phyloP scores from a whole-genome alignment of 23 tunicate genomes.

The Clavelina lepadiformis region DNA sequence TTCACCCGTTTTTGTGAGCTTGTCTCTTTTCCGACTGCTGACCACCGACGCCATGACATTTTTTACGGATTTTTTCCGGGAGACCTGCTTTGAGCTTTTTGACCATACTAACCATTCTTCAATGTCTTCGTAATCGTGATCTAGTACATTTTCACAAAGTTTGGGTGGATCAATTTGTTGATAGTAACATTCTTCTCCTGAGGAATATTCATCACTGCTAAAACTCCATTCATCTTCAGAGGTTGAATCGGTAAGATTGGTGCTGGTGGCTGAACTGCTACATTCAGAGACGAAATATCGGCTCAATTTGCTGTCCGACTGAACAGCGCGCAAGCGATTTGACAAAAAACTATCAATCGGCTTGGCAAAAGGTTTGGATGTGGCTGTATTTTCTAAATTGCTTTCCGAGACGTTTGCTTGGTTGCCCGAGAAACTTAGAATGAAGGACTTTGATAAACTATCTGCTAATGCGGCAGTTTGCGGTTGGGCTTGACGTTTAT shows the following conservation, averaged over 20 bases:
- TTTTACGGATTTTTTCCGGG: conserved; percentile 16
- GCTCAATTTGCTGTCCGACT: neutral
- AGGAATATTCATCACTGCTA: conserved; percentile 1
- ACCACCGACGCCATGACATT: conserved; percentile 10
- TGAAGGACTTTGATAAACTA: neutral
- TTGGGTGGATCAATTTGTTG: conserved; percentile 17
- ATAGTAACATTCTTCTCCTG: conserved; percentile 13
- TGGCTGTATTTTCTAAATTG: neutral
- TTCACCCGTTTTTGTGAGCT: conserved; percentile 4
- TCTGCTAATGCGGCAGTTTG: neutral
- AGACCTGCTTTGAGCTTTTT: neutral
- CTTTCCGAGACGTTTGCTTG: neutral
- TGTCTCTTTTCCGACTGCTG: neutral
- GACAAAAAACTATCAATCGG: neutral
- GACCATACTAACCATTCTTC: neutral
- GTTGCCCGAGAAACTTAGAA: neutral
- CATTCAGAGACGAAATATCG: neutral
- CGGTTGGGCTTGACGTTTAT: neutral
- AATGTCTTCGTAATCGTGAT: conserved; percentile 19
- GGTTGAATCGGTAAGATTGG: neutral
- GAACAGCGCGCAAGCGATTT: neutral
- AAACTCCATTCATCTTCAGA: conserved; percentile 10
- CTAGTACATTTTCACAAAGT: neutral
- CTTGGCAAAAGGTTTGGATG: neutral
- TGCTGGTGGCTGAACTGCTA: neutral